These are phyloP conservation scores for Caranx melampygus DNA, from an alignment of 2,113 vertebrate species.

Conservation along the genomic window DNA sequence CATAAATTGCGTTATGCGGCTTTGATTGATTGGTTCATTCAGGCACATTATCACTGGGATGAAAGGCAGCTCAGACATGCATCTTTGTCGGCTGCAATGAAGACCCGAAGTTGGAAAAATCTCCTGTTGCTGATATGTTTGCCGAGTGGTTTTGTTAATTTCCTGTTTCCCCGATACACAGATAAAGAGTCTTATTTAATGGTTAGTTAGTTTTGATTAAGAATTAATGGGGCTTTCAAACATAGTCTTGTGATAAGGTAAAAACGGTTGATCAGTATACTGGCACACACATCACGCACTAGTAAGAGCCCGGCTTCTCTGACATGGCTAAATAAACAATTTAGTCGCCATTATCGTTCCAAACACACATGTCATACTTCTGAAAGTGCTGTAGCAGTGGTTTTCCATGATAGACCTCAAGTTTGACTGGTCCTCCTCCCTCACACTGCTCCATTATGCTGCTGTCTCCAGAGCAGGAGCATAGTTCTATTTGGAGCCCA, in stretches of 20 bases:
- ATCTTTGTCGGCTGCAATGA: constrained; percentile 20
- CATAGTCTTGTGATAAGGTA: constrained; percentile 28
- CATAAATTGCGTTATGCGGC: constrained; percentile 23
- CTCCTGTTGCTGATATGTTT: constrained; percentile 52
- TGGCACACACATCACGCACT: not conserved
- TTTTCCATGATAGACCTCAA: constrained; percentile 66
- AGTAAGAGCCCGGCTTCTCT: constrained; percentile 12
- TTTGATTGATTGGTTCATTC: constrained; percentile 49
- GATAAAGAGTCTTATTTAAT: constrained; percentile 63
- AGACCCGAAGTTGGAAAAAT: constrained; percentile 38
- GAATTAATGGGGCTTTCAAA: constrained; percentile 55
- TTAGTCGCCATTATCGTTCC: constrained; percentile 47
- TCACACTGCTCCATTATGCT: constrained; percentile 71
- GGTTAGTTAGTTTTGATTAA: constrained; percentile 65
- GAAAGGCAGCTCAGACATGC: constrained; percentile 35
- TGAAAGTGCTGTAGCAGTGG: constrained; percentile 54
- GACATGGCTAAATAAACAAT: constrained; percentile 31
- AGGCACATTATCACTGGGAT: constrained; percentile 37
- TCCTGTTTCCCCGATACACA: constrained; percentile 50
- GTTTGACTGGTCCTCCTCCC: constrained; percentile 69
- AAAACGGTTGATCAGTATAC: constrained; percentile 34
- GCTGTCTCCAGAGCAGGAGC: constrained; percentile 75
- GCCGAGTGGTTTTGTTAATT: constrained; percentile 47
- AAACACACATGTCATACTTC: constrained; percentile 54
- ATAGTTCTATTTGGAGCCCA: constrained; percentile 78